Evolutionary conservation across 2,797 vertebrate genomes (phyloP).

Genomic region (Micromesistius poutassou): DNA sequence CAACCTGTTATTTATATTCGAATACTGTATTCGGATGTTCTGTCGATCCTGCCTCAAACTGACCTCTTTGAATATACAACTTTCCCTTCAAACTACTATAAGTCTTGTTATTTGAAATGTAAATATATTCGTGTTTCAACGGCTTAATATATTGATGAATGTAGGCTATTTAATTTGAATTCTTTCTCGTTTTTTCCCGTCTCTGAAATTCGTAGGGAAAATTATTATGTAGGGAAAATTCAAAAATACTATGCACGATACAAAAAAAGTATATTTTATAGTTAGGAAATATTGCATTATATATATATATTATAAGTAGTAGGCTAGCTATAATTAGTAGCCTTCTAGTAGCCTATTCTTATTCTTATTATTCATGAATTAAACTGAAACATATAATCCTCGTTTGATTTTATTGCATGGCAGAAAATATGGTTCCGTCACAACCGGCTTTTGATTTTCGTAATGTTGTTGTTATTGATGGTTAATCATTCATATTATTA

Average conservation of each 20-base stretch:
- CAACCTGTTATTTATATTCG: not conserved
- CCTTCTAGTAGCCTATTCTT: constrained; percentile 11
- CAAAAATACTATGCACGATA: not conserved
- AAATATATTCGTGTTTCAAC: not conserved
- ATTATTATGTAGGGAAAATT: not conserved
- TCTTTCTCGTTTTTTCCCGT: not conserved
- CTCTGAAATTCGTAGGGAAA: not conserved
- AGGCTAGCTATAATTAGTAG: not conserved
- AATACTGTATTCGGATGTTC: too few species aligned
- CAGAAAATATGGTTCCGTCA: not conserved
- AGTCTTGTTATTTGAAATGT: not conserved
- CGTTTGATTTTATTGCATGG: not conserved
- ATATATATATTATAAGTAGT: constrained; percentile 12
- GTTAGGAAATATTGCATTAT: not conserved
- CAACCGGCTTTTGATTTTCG: not conserved
- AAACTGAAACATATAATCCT: not conserved
- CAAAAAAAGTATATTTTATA: not conserved
- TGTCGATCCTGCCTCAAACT: not conserved
- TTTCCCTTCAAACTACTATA: not conserved
- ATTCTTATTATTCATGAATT: not conserved
- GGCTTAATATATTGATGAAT: not conserved
- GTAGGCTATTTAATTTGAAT: not conserved
- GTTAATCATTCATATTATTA: not conserved
- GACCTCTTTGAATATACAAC: not conserved
- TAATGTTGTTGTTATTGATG: not conserved